These are phyloP conservation scores for Poecilia latipinna DNA, from an alignment of 2,113 vertebrate species.

Conservation along the genomic window DNA sequence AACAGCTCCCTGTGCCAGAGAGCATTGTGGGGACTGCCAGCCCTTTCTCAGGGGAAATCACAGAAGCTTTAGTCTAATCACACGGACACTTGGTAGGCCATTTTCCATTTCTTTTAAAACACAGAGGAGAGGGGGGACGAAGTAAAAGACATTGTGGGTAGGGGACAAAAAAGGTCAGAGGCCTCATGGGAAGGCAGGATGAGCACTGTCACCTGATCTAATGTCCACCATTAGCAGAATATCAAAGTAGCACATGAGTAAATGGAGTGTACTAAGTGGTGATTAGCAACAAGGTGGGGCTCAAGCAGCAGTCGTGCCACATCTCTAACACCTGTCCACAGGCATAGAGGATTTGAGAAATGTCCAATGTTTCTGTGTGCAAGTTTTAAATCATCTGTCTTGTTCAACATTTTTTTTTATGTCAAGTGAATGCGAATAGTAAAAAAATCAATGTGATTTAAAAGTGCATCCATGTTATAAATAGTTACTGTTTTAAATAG, in stretches of 20 bases:
- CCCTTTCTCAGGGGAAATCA: constrained; percentile 76
- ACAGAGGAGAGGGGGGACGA: neutral
- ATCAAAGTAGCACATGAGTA: constrained; percentile 62
- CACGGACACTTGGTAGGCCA: constrained; percentile 57
- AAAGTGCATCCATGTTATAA: constrained; percentile 3
- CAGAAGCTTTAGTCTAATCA: constrained; percentile 78
- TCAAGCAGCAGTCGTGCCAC: constrained; percentile 29
- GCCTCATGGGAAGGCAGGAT: constrained; percentile 41
- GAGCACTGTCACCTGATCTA: constrained; percentile 45
- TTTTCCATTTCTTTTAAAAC: constrained; percentile 62
- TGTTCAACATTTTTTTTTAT: neutral
- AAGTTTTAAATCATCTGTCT: constrained; percentile 45
- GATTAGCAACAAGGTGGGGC: constrained; percentile 59
- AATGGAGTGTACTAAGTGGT: constrained; percentile 68
- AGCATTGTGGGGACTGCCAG: constrained; percentile 66
- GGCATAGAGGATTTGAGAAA: constrained; percentile 43
- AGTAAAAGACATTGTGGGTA: constrained; percentile 26
- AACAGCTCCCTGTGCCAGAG: constrained; percentile 62
- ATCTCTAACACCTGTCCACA: constrained; percentile 64
- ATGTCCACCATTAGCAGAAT: constrained; percentile 61
- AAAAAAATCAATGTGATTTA: constrained; percentile 34
- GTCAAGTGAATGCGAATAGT: neutral
- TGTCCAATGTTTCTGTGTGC: constrained; percentile 33
- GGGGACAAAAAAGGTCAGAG: constrained; percentile 51
- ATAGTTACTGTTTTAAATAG: neutral